phyloP scores from a whole-genome alignment of 2,797 vertebrate species.

The Gallinago solitaria region DNA sequence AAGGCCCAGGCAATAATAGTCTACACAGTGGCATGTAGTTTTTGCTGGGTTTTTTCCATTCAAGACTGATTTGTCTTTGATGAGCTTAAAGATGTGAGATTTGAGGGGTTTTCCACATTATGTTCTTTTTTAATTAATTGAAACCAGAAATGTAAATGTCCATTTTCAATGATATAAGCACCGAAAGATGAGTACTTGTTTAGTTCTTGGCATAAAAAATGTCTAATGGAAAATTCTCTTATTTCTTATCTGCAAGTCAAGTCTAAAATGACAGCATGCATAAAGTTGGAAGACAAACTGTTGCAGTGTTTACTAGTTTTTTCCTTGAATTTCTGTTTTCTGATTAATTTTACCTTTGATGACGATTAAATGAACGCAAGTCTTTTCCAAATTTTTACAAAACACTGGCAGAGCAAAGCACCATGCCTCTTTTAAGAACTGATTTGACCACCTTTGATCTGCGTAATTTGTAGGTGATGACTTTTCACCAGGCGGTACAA shows the following conservation, averaged over 20 bases:
- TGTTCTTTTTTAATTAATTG: neutral
- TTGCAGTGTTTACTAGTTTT: neutral
- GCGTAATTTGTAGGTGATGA: neutral
- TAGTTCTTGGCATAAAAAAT: neutral
- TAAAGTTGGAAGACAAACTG: neutral
- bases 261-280: neutral
- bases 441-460: neutral
- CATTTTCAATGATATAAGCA: neutral
- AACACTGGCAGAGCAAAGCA: neutral
- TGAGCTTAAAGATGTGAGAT: neutral
- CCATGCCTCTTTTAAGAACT: neutral
- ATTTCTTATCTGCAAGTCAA: neutral
- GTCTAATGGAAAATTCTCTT: neutral
- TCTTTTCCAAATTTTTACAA: neutral
- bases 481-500: neutral
- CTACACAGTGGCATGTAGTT: neutral
- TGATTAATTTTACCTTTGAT: neutral
- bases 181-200: neutral
- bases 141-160: neutral
- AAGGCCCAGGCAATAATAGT: neutral
- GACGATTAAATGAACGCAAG: neutral
- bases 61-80: neutral
- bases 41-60: neutral
- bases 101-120: rapidly evolving
- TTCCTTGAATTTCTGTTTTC: neutral